phyloP scores from a whole-genome alignment of 2,113 vertebrate genomes.

The Eublepharis macularius region DNA sequence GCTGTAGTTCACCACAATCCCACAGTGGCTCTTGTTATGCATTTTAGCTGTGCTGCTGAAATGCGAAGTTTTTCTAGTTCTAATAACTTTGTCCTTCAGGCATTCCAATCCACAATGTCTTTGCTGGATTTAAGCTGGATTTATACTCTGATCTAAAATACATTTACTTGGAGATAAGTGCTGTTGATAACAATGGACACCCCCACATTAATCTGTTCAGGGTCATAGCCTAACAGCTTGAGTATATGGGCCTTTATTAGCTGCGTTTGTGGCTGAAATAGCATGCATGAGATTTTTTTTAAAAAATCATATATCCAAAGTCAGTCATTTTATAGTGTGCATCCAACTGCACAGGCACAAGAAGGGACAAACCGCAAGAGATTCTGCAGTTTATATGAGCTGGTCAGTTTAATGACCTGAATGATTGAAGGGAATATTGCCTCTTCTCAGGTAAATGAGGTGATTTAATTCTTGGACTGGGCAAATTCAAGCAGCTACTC shows the following conservation, averaged over 20 bases:
- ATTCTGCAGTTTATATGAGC: too few species aligned
- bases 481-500: too few species aligned
- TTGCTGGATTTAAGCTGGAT: conserved; percentile 1
- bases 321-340: too few species aligned
- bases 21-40: neutral
- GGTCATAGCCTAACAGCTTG: neutral
- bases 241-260: neutral
- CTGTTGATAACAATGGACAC: neutral
- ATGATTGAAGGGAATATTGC: too few species aligned
- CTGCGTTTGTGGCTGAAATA: neutral
- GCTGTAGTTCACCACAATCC: conserved; percentile 13
- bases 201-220: too few species aligned
- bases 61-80: neutral
- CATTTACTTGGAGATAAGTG: neutral
- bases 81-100: neutral
- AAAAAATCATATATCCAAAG: neutral
- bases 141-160: neutral
- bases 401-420: too few species aligned
- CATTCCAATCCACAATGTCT: neutral
- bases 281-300: neutral
- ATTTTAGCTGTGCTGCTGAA: neutral
- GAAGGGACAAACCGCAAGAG: too few species aligned
- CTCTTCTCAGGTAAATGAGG: too few species aligned
- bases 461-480: too few species aligned
- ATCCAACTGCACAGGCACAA: too few species aligned